Base-by-base conservation (phyloP, 2,797 vertebrate species). In the Yasuhikotakia modesta region DNA sequence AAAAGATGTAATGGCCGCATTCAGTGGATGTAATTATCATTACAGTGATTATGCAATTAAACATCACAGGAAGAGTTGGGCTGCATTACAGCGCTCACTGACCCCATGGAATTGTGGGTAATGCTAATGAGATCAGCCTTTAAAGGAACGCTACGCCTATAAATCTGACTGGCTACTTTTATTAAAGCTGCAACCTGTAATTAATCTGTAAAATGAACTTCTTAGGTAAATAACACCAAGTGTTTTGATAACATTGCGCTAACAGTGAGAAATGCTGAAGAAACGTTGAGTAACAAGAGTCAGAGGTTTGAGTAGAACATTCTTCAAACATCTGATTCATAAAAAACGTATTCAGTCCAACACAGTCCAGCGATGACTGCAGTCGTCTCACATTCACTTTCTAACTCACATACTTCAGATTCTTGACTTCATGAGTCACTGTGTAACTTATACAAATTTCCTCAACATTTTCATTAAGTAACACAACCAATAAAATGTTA, bases 21-120 rank as follows among this genome's bases (percentile, higher is more conserved):
- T 66, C 73, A 35, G 68, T 63, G n/a, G 45, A 70, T 19, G 16
- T 35, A 35, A 35, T 35, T 35, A 35, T 65, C 66, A 76, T 80
- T 75, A 75, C 65, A 24, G 7, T 70, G 57, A 80, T 80, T 70
- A 75, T 48, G 61, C 79, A 76, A 75, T 80, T 70, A 80, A 45
- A 61, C 71, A 75, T 80, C 57, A 70, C 21, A 57, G 22, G 57
- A 72, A 69, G 50, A 73, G 57, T 74, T 32, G 30, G 2, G 30
- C 30, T 32, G 30, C 30, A 32, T 32, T 32, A 32, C 30, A 32
- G 2, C 30, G 30, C 78, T 63, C 71, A 67, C 50, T 67, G 32
- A 70, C 72, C 72, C 14, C 13, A 22, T 3, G 12, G 63, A 70
- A 55, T 35, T 16, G 67, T 48, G 43, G 24, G 48, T 27, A 50